Evolutionary conservation across 2,888 invertebrate genomes (phyloP).

Genomic region (Pristionchus fissidentatus): DNA sequence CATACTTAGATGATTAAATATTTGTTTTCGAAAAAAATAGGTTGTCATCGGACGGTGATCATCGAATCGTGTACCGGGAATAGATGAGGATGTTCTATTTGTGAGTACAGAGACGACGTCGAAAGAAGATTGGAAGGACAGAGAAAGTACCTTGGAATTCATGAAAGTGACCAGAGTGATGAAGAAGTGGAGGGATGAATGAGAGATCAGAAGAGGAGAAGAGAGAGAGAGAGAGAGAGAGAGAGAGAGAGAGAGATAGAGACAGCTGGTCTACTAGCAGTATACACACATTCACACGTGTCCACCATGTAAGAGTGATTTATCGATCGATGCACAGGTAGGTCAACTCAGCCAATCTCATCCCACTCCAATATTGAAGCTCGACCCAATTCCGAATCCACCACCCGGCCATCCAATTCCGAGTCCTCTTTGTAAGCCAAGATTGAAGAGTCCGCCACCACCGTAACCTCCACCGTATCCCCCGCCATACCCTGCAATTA

Average conservation of each 20-base stretch:
- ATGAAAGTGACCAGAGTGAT: conserved; percentile 33
- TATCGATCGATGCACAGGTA: conserved; percentile 15
- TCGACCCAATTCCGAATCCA: conserved; percentile 11
- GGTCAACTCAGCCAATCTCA: background rate
- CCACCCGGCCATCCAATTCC: conserved; percentile 16
- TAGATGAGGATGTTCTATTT: too few species aligned
- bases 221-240: background rate
- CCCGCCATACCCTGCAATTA: conserved; percentile 4
- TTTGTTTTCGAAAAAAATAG: background rate
- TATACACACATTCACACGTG: conserved; percentile 31
- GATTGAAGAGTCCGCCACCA: conserved; percentile 14
- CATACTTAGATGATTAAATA: too few species aligned
- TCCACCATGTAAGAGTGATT: conserved; percentile 13
- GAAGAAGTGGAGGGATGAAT: conserved; percentile 13
- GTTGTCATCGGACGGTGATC: too few species aligned
- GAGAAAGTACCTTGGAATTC: background rate
- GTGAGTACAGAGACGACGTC: too few species aligned
- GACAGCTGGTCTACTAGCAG: conserved; percentile 10
- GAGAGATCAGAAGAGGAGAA: background rate
- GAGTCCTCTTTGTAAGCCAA: conserved; percentile 9
- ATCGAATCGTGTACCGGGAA: too few species aligned
- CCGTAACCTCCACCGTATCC: conserved; percentile 36
- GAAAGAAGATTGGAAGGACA: background rate
- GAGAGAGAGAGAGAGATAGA: background rate
- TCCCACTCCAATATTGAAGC: conserved; percentile 11